Conservation (phyloP, 2,888 invertebrate genomes). For the Xiphydria camelus region DNA sequence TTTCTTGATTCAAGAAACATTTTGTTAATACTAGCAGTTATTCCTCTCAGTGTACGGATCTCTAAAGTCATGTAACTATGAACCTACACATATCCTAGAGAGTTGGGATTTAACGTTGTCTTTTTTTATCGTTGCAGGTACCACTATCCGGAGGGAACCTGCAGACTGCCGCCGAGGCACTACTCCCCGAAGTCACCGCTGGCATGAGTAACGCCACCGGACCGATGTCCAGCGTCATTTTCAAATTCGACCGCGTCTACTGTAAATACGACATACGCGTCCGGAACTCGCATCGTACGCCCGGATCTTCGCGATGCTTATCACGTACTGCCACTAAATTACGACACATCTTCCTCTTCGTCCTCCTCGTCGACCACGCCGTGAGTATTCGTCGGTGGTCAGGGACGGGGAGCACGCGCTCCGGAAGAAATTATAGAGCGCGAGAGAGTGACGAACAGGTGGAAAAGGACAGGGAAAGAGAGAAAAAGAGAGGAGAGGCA, state of each 20-base stretch:
- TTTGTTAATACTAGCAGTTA: no score
- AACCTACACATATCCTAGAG: background rate
- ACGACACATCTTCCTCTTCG: slow-evolving; percentile 12
- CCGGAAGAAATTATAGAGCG: no score
- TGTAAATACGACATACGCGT: slow-evolving; percentile 2
- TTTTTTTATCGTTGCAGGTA: slow-evolving; percentile 34
- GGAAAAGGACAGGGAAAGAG: no score
- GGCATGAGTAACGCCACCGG: slow-evolving; percentile 21
- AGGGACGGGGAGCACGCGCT: no score
- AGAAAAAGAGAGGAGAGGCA: background rate
- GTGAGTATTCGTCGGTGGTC: no score
- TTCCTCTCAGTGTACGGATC: no score
- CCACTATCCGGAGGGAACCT: slow-evolving; percentile 31
- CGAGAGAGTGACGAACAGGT: background rate
- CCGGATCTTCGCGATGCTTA: slow-evolving; percentile 7
- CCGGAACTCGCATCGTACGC: slow-evolving; percentile 4
- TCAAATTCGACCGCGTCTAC: slow-evolving; percentile 6
- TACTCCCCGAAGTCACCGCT: slow-evolving; percentile 27
- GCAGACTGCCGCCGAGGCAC: slow-evolving; percentile 23
- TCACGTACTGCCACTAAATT: slow-evolving; percentile 14
- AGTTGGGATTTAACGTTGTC: background rate
- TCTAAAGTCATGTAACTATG: no score
- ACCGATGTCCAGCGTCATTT: background rate
- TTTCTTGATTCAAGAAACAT: no score
- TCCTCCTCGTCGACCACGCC: slow-evolving; percentile 10